phyloP scores from a whole-genome alignment of 2,888 invertebrate genomes.

The Argyra leucocephala region DNA sequence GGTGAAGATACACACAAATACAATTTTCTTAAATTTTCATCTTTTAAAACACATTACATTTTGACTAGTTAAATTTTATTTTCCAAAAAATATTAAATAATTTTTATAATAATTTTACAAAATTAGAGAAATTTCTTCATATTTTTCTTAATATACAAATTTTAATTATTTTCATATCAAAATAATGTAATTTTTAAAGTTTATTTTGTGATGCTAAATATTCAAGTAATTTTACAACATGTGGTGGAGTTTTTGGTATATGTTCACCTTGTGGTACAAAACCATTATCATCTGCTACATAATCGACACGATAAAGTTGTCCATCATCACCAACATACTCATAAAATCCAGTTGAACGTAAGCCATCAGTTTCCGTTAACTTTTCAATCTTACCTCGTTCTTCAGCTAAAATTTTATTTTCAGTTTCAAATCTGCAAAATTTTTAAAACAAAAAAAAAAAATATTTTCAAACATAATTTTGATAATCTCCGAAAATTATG shows the following conservation, averaged over 20 bases:
- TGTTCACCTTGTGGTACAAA: constrained; percentile 42
- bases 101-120: no score
- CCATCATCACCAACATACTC: constrained; percentile 58
- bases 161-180: no score
- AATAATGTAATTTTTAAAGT: not conserved
- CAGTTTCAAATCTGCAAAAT: constrained; percentile 46
- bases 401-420: constrained; percentile 47
- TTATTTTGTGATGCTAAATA: constrained; percentile 45
- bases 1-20: no score
- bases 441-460: constrained; percentile 5
- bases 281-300: constrained; percentile 50
- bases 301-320: constrained; percentile 45
- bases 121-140: no score
- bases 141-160: no score
- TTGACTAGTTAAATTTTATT: no score
- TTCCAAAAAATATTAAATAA: no score
- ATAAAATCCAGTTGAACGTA: constrained; percentile 56
- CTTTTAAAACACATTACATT: no score
- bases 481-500: no score
- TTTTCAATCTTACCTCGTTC: constrained; percentile 51
- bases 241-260: constrained; percentile 49
- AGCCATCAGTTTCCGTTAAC: constrained; percentile 46
- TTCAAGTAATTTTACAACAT: constrained; percentile 53
- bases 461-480: not conserved
- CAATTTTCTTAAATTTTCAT: no score